Conservation (phyloP, 2,888 invertebrate species). For the Pherbina coryleti region DNA sequence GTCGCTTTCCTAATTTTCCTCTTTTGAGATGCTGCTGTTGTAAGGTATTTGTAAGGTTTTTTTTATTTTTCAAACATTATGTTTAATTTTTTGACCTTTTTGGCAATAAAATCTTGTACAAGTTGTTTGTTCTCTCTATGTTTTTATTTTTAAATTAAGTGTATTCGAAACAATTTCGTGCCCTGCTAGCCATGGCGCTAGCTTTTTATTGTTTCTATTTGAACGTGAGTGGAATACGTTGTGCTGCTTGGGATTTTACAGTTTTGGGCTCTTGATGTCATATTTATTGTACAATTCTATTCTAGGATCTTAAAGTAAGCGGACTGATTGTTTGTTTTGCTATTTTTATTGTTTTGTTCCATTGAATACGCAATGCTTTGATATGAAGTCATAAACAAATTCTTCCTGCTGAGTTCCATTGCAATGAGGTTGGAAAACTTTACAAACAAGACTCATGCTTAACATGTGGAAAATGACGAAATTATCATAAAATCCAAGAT, state of each 20-base stretch:
- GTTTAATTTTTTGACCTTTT: conserved; percentile 5
- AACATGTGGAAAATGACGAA: conserved; percentile 6
- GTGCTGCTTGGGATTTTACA: not conserved
- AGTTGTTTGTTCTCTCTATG: not conserved
- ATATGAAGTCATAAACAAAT: not conserved
- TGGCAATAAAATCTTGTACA: not conserved
- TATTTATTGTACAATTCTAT: not conserved
- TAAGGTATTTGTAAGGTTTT: not conserved
- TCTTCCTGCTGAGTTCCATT: not conserved
- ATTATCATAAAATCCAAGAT: not conserved
- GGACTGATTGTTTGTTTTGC: not conserved
- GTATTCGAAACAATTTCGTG: not conserved
- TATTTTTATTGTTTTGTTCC: not conserved
- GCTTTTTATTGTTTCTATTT: too few species aligned
- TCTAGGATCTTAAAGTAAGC: not conserved
- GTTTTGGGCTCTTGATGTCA: not conserved
- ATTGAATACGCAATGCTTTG: not conserved
- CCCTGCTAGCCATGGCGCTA: not conserved
- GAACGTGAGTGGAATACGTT: not conserved
- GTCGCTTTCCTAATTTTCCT: too few species aligned
- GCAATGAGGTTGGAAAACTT: not conserved
- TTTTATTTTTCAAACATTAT: conserved; percentile 1
- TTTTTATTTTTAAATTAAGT: not conserved
- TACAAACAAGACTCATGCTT: not conserved
- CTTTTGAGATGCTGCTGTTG: too few species aligned